Percentiles rank a stretch among this genome's conserved stretches.
These are phyloP conservation scores for Rattus norvegicus DNA, from an alignment of 2,113 vertebrate species.

Conservation along the genomic window GRCr8 NC_086024.1:96593001-96593500, in stretches of 20 bases:
- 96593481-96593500: not conserved
- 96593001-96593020: not conserved
- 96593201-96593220: conserved; percentile 22
- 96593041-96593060: not conserved
- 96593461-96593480: not conserved
- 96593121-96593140: conserved; percentile 6
- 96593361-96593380: not conserved
- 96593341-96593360: not conserved
- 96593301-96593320: conserved; percentile 44
- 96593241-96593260: conserved; percentile 32
- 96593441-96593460: not conserved
- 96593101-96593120: not conserved
- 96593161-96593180: conserved; percentile 24
- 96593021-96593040: not conserved
- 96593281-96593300: not conserved
- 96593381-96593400: not conserved
- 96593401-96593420: not conserved
- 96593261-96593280: conserved; percentile 12
- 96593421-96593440: not conserved
- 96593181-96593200: not conserved
- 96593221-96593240: not conserved
- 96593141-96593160: conserved; percentile 12
- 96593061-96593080: not conserved
- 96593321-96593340: not conserved
- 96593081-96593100: not conserved